Evolutionary conservation across 2,797 vertebrate species (phyloP).

Genomic region (Chaetodon trifasciatus): DNA sequence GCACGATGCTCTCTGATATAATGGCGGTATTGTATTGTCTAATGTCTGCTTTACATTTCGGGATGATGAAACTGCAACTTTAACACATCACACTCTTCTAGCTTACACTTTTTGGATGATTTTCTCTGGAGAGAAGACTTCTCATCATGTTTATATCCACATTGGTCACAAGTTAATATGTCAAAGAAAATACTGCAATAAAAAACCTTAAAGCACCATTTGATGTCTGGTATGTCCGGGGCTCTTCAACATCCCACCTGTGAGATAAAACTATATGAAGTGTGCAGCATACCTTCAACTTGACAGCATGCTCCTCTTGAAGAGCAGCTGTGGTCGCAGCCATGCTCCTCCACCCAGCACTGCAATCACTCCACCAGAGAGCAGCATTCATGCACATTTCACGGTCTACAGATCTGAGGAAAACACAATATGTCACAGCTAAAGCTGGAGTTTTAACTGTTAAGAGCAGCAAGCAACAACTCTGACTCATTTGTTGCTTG

Average conservation of each 20-base stretch:
- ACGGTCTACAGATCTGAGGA: background rate
- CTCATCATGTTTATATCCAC: background rate
- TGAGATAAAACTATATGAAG: background rate
- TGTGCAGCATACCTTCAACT: background rate
- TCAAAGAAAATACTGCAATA: background rate
- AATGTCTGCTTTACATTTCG: slow-evolving; percentile 3
- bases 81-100: background rate
- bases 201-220: background rate
- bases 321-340: background rate
- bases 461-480: background rate
- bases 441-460: background rate
- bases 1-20: slow-evolving; percentile 27
- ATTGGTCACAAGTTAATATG: background rate
- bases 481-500: background rate
- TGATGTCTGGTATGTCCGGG: background rate
- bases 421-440: background rate
- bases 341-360: background rate
- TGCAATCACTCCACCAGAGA: slow-evolving; percentile 54
- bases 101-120: background rate
- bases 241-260: background rate
- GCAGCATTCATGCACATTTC: slow-evolving; percentile 34
- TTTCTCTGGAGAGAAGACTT: slow-evolving; percentile 9
- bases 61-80: background rate
- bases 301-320: background rate
- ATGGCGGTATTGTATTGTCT: slow-evolving; percentile 53